phyloP scores from a whole-genome alignment of 2,888 invertebrate genomes.

The Lepidochitona cinerea region DNA sequence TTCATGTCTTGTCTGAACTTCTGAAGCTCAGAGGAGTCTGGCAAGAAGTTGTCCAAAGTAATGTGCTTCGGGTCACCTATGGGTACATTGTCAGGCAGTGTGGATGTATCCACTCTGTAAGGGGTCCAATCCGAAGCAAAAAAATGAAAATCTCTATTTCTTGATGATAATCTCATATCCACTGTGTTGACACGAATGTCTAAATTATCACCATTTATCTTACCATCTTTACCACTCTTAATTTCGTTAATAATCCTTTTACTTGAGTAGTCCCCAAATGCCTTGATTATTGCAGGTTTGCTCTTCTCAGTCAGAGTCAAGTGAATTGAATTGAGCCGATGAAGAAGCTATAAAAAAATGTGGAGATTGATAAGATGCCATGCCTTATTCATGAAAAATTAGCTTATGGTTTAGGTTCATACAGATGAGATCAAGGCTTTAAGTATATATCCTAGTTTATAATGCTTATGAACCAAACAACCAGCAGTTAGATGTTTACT shows the following conservation, averaged over 20 bases:
- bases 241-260: conserved; percentile 4
- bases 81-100: background rate
- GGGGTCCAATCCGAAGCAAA: conserved; percentile 20
- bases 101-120: background rate
- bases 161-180: conserved; percentile 23
- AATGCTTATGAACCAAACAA: no score
- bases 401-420: no score
- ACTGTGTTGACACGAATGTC: conserved; percentile 27
- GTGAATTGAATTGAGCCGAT: conserved; percentile 13
- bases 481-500: no score
- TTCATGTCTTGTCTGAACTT: conserved; percentile 4
- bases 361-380: no score
- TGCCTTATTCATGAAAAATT: no score
- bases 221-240: conserved; percentile 18
- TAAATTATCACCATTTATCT: conserved; percentile 29
- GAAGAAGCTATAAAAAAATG: conserved; percentile 17
- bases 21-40: background rate
- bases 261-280: background rate
- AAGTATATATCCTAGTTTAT: no score
- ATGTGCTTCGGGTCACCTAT: background rate
- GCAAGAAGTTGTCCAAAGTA: background rate
- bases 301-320: conserved; percentile 11
- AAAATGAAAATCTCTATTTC: conserved; percentile 23
- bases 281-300: background rate
- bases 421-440: no score